Evolutionary conservation across 2,797 vertebrate genomes (phyloP), one percentile per base, ranked within the genome.

Genomic region (Gymnodraco acuticeps): DNA sequence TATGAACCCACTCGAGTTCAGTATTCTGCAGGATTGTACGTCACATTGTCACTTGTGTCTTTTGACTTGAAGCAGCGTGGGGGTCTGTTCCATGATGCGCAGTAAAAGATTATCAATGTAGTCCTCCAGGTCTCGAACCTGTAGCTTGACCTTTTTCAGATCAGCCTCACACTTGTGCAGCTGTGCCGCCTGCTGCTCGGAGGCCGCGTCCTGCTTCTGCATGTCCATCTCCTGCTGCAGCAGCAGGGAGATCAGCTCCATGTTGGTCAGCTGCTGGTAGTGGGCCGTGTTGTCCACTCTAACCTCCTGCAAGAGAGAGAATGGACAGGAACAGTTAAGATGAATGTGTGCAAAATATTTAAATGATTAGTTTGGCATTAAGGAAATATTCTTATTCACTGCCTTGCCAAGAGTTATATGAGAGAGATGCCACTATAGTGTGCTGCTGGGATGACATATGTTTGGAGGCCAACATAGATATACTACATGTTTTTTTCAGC

Each of bases 41-140:
- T 51, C 41, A n/a, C 80, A 11, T 33, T 4, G 60, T 95, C 91
- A 95, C 88, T 95, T 96, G 77, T 93, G 94, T 72, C 94, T 95
- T 51, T 0, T 89, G 90, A 98, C 97, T 93, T 99, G 98, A 69
- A 99, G 96, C 90, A 99, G 92, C 0, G 97, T 97, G 6, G 98
- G 98, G 0, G 97, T 98, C 82, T 98, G 96, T 85, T 99, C 98
- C 95, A 99, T 99, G 92, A 99, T 99, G 78, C 96, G 96, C 89
- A 99, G 94, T 83, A 99, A 89, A 78, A 99, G 96, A 83, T 96
- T 96, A 94, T 99, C 98, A 0, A 99, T 99, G 94, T 99, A 99
- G 91, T 97, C 96, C 93, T 99, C 98, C 88, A 99, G 91, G 72
- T 99, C 98, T 0, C 92, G 95, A 71, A 99, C 96, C 33, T 97